phyloP scores from a whole-genome alignment of 2,888 invertebrate species.

The Leptinotarsa peninsularis region DNA sequence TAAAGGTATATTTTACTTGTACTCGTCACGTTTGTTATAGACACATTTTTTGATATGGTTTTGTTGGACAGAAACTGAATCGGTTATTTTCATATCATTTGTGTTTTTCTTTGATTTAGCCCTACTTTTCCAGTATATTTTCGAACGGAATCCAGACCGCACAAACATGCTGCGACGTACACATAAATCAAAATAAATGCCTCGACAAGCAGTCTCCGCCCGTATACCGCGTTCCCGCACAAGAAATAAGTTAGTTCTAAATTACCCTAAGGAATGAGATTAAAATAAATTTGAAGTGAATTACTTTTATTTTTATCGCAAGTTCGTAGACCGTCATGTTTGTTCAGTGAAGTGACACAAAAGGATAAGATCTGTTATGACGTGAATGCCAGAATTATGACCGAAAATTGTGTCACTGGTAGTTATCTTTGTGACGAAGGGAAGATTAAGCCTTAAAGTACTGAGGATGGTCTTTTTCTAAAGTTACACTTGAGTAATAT shows the following conservation, averaged over 20 bases:
- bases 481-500: background rate
- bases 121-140: background rate
- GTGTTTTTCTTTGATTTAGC: background rate
- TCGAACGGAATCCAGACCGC: conserved; percentile 12
- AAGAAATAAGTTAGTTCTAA: conserved; percentile 12
- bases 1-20: too few species aligned
- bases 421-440: conserved; percentile 10
- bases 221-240: conserved; percentile 9
- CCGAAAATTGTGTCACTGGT: background rate
- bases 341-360: conserved; percentile 6
- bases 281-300: conserved; percentile 16
- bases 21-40: too few species aligned
- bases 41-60: too few species aligned
- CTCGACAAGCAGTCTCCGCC: conserved; percentile 14
- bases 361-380: conserved; percentile 13
- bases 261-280: conserved; percentile 14
- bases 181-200: conserved; percentile 26
- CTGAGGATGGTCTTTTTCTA: background rate
- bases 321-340: conserved; percentile 9
- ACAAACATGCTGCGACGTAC: conserved; percentile 9
- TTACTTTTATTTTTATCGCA: conserved; percentile 14
- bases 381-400: conserved; percentile 7
- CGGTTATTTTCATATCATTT: background rate
- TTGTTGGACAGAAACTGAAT: background rate
- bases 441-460: background rate